These are phyloP conservation scores for Neocloeon triangulifer DNA, from an alignment of 1,140 invertebrate genomes.

Conservation along the genomic window DNA sequence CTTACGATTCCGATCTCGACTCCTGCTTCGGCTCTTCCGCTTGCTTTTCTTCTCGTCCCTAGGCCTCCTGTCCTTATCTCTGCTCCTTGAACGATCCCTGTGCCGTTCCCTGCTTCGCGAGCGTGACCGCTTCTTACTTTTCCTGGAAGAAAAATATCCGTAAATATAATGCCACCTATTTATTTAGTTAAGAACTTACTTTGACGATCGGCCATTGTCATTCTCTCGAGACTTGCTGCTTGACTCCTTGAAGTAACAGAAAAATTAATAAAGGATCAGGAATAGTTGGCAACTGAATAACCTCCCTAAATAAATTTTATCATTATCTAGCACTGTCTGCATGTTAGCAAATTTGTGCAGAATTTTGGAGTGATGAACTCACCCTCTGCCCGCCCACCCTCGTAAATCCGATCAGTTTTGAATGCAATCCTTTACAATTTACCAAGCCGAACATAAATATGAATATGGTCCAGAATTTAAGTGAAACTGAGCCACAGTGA, in stretches of 20 bases:
- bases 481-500: too few relatives aligned
- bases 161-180: too few relatives aligned
- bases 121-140: constrained; percentile 22
- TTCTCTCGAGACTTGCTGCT: constrained; percentile 3
- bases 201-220: not conserved
- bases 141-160: constrained; percentile 17
- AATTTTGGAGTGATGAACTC: too few relatives aligned
- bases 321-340: too few relatives aligned
- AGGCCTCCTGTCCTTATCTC: constrained; percentile 4
- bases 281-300: not conserved
- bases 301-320: constrained; percentile 2
- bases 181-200: constrained; percentile 5
- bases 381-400: too few relatives aligned
- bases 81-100: constrained; percentile 5
- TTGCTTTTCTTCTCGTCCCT: too few relatives aligned
- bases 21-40: constrained; percentile 6
- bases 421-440: too few relatives aligned
- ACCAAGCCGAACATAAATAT: too few relatives aligned
- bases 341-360: constrained; percentile 2
- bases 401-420: too few relatives aligned
- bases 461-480: too few relatives aligned
- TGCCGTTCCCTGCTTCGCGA: constrained; percentile 20
- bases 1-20: constrained; percentile 4
- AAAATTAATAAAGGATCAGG: constrained; percentile 1
- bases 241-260: constrained; percentile 1